Evolutionary conservation across 2,113 vertebrate species (phyloP).

Genomic region (Hippotragus niger): DNA sequence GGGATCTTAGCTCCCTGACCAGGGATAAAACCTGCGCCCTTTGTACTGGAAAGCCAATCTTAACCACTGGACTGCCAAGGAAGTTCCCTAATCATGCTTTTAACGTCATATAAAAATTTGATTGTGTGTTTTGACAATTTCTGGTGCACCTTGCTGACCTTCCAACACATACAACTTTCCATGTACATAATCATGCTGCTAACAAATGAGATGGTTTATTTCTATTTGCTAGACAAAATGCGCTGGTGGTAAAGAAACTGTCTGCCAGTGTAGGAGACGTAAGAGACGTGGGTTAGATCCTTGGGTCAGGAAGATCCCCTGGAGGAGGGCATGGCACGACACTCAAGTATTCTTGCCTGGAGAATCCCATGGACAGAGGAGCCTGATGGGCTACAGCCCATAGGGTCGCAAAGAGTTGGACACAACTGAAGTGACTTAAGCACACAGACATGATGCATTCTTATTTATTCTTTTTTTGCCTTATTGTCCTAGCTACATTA

Average conservation of each 20-base stretch:
- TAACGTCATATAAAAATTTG: background rate
- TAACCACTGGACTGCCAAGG: background rate
- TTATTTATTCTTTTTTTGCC: constrained; percentile 7
- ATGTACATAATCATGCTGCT: background rate
- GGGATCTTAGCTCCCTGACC: background rate
- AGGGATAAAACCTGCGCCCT: background rate
- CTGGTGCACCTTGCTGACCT: background rate
- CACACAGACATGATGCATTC: background rate
- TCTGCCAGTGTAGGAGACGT: background rate
- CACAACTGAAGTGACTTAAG: background rate
- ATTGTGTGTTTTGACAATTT: constrained; percentile 5
- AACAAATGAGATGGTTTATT: background rate
- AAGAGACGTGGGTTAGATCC: background rate
- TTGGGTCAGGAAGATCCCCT: background rate
- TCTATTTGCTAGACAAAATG: background rate
- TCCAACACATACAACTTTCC: background rate
- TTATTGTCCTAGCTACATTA: background rate
- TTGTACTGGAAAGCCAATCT: background rate
- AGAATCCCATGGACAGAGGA: background rate
- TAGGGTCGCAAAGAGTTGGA: background rate
- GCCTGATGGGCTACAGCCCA: background rate
- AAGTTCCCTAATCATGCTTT: background rate
- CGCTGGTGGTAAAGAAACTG: background rate
- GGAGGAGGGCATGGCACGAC: background rate
- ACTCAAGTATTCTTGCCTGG: background rate